A percentile compares a stretch with the other conserved stretches of the same genome.
Evolutionary conservation across 2,888 invertebrate genomes (phyloP).

Genomic region (Lydus trimaculatus): DNA sequence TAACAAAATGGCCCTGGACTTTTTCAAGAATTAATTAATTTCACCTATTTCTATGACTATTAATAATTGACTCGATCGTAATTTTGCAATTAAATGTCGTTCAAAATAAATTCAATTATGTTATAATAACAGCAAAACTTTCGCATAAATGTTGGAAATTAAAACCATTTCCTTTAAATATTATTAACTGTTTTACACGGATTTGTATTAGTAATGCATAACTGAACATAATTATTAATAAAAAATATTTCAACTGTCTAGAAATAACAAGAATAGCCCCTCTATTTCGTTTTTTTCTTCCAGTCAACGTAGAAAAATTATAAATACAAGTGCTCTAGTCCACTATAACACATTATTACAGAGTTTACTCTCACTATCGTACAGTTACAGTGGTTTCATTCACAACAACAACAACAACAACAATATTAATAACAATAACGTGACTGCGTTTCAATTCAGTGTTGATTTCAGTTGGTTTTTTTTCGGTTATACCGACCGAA

Average conservation of each 20-base stretch:
- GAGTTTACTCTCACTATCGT: slow-evolving; percentile 32
- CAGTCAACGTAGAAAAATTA: slow-evolving; percentile 18
- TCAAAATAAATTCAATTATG: neutral
- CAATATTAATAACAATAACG: slow-evolving; percentile 5
- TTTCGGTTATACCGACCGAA: neutral
- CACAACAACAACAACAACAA: slow-evolving; percentile 12
- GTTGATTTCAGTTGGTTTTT: slow-evolving; percentile 23
- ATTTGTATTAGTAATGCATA: neutral
- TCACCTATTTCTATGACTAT: too few species aligned
- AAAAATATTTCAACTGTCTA: neutral
- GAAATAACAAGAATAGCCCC: neutral
- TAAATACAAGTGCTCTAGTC: slow-evolving; percentile 30
- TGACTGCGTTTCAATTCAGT: slow-evolving; percentile 28
- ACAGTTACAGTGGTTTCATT: slow-evolving; percentile 35
- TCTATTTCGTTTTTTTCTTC: neutral
- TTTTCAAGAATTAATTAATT: too few species aligned
- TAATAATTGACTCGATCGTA: too few species aligned
- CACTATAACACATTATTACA: slow-evolving; percentile 30
- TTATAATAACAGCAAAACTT: neutral
- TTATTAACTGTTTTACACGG: neutral
- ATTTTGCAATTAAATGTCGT: too few species aligned
- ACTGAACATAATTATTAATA: neutral
- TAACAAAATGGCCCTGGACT: too few species aligned
- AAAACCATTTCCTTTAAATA: neutral
- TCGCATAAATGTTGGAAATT: neutral